Evolutionary conservation across 1,140 invertebrate species (phyloP), one percentile per base, ranked within the genome.

Genomic region (Nephotettix cincticeps): DNA sequence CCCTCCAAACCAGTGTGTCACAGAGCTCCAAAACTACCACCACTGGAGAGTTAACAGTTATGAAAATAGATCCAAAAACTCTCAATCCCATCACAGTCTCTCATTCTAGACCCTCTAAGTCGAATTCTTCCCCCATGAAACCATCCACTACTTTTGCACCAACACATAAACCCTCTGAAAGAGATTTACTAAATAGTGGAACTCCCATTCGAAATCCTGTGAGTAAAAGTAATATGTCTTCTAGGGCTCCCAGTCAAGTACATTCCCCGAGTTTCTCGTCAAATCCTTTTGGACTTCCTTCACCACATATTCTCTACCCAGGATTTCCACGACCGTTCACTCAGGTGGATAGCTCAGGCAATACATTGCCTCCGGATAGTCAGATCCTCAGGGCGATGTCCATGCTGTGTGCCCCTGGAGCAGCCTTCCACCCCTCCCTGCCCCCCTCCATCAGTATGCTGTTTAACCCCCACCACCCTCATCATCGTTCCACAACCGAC

Each of bases 11-110:
- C 1, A 61, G 56, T 27, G 4, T 23, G n/a, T 25, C 56, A n/a
- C 13, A 61, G 32, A 19, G 23, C 14, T 3, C 54, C 30, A 11
- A 69, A 69, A 9, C 58, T 14, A 54, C 19, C 70, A 74, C 13
- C 13, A 81, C 75, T 54, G 82, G 76, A 72, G 81, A 76, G 17
- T 72, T 81, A 14, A 81, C 74, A 17, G 83, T 88, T 76, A 86
- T 86, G 68, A 88, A 87, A 75, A 86, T 87, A 47, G 86, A 88
- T 76, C 86, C 86, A 1, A 86, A 87, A 76, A 88, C 86, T 0
- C 72, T 88, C 3, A 84, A 84, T 54, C 86, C 86, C 0, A 86
- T 87, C 30, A 32, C 69, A 45, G 58, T 72, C n/a, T 56, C 70
- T 29, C 17, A 58, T 67, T 6, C 9, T 11, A 61, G 28, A 23